Evolutionary conservation across 2,888 invertebrate genomes (phyloP).

Genomic region (Incurvaria masculella): DNA sequence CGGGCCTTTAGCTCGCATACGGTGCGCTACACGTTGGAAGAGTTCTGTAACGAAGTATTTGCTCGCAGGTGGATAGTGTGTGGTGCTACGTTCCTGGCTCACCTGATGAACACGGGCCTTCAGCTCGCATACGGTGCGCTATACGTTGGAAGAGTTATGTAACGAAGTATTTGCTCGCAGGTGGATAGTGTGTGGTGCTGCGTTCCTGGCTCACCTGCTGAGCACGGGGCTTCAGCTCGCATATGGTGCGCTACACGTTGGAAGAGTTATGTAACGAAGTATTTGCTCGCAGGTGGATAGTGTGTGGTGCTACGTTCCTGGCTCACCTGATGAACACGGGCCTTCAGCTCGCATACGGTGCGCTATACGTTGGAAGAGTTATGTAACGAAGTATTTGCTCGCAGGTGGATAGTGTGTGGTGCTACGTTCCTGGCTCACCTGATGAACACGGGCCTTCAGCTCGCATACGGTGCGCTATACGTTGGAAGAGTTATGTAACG

Average conservation of each 20-base stretch:
- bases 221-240: conserved; percentile 77
- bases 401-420: conserved; percentile 75
- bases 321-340: conserved; percentile 76
- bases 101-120: conserved; percentile 73
- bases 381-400: no score
- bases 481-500: conserved; percentile 27
- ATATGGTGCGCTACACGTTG: conserved; percentile 65
- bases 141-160: conserved; percentile 64
- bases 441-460: conserved; percentile 72
- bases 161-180: conserved; percentile 54
- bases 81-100: conserved; percentile 71
- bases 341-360: conserved; percentile 70
- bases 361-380: conserved; percentile 59
- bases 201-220: conserved; percentile 65
- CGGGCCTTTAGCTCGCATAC: conserved; percentile 74
- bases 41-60: no score
- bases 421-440: conserved; percentile 69
- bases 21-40: conserved; percentile 58
- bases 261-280: no score
- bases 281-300: conserved; percentile 62
- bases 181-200: conserved; percentile 76
- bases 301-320: conserved; percentile 67
- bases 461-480: conserved; percentile 68
- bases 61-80: conserved; percentile 76
- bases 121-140: conserved; percentile 72